Percentiles rank a stretch among this genome's conserved stretches.
Evolutionary conservation across 1,140 invertebrate species (phyloP).

Genomic region (Penaeus indicus): DNA sequence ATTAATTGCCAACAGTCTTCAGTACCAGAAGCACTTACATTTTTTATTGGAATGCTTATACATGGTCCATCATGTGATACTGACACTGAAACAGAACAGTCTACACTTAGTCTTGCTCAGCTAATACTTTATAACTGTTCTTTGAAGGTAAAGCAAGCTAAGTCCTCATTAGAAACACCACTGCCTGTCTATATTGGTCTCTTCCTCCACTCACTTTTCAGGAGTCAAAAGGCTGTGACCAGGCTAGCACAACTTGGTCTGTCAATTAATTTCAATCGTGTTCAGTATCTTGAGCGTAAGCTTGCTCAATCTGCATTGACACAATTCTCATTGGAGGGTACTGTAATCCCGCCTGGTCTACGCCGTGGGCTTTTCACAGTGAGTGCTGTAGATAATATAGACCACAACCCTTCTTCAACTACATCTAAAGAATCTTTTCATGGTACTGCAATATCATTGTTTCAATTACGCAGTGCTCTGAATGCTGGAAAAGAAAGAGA

Average conservation of each 20-base stretch:
- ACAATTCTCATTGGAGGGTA: constrained; percentile 4
- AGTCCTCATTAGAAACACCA: neutral
- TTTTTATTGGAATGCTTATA: no score
- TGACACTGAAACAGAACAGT: no score
- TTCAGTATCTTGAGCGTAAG: constrained; percentile 6
- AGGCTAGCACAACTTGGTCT: constrained; percentile 15
- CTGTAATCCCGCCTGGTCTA: no score
- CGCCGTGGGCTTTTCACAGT: constrained; percentile 15
- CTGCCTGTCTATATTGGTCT: neutral
- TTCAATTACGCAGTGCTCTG: no score
- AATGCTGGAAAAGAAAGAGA: no score
- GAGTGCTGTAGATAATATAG: constrained; percentile 31
- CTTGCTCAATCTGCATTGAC: neutral
- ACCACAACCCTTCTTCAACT: constrained; percentile 41
- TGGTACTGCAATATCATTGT: no score
- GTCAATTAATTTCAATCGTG: constrained; percentile 11
- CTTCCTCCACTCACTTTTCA: neutral
- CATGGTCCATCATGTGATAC: no score
- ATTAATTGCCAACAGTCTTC: no score
- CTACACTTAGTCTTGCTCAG: no score
- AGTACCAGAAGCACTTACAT: no score
- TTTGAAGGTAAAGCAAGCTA: no score
- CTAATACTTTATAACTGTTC: no score
- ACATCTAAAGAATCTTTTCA: constrained; percentile 31
- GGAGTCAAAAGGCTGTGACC: neutral